Conservation (phyloP, 2,797 vertebrate genomes). For the Denticeps clupeoides region DNA sequence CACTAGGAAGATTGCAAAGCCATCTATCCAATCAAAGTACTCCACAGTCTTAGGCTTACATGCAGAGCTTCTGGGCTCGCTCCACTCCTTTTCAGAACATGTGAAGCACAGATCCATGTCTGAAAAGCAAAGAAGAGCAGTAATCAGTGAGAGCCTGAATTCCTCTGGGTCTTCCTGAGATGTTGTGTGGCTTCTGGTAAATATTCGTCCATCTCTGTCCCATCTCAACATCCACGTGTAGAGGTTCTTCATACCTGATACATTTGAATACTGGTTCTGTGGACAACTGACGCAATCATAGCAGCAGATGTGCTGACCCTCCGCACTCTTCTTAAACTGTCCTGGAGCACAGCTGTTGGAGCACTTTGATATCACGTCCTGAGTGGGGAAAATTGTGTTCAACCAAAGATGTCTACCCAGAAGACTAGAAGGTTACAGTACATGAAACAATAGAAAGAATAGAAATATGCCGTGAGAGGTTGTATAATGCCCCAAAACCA, state of each 20-base stretch:
- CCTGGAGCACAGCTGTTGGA: slow-evolving; percentile 68
- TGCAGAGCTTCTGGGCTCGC: slow-evolving; percentile 49
- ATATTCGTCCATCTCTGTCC: too few relatives aligned
- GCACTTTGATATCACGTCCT: slow-evolving; percentile 69
- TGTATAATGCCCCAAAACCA: too few relatives aligned
- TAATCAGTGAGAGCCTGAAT: not conserved
- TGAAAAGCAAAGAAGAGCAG: slow-evolving; percentile 38
- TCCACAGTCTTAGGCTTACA: slow-evolving; percentile 59
- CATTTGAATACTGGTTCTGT: slow-evolving; percentile 72
- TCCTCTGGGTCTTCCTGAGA: too few relatives aligned
- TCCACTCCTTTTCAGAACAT: slow-evolving; percentile 66
- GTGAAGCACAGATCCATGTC: slow-evolving; percentile 71
- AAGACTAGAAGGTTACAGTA: not conserved
- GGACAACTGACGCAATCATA: slow-evolving; percentile 75
- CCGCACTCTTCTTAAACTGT: slow-evolving; percentile 71
- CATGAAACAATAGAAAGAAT: too few relatives aligned
- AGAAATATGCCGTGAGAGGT: too few relatives aligned
- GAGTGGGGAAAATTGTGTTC: slow-evolving; percentile 29
- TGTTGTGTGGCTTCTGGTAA: too few relatives aligned
- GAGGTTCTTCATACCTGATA: slow-evolving; percentile 53
- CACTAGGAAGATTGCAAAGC: slow-evolving; percentile 67
- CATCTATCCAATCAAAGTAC: slow-evolving; percentile 66
- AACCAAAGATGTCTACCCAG: too few relatives aligned
- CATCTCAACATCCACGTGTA: too few relatives aligned
- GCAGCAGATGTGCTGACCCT: slow-evolving; percentile 75